A percentile compares a stretch with the other conserved stretches of the same genome.
These are phyloP conservation scores for Nipponia nippon DNA, from an alignment of 2,113 vertebrate genomes.

Conservation along the genomic window DNA sequence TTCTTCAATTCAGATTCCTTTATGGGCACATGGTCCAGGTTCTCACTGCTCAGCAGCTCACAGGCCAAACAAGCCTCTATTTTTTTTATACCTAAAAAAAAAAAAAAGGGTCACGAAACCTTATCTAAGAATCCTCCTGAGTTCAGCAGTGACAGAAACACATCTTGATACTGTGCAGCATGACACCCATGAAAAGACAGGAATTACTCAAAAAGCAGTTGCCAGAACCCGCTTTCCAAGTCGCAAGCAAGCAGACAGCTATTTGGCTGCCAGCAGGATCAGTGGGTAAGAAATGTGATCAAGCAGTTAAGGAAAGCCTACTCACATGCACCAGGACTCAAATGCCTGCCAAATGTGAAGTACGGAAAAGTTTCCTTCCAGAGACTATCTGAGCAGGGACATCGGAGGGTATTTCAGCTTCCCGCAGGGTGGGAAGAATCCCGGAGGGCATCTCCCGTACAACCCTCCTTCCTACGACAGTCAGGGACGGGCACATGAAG, in stretches of 20 bases:
- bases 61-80: not conserved
- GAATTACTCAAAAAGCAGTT: not conserved
- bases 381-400: not conserved
- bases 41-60: not conserved
- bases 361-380: not conserved
- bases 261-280: not conserved
- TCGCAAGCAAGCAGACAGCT: not conserved
- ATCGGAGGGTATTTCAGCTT: not conserved
- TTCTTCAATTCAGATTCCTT: not conserved
- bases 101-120: not conserved
- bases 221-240: not conserved
- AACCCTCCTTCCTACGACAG: not conserved
- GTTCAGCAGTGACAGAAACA: not conserved
- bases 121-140: not conserved
- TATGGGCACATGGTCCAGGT: not conserved
- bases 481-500: not conserved
- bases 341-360: not conserved
- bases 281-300: not conserved
- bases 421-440: not conserved
- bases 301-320: not conserved
- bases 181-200: not conserved
- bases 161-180: not conserved
- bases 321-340: not conserved
- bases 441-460: rapidly evolving
- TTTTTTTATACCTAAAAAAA: not conserved